These are phyloP conservation scores for Ceratitis capitata DNA, from an alignment of 1,140 invertebrate species.

Conservation along the genomic window DNA sequence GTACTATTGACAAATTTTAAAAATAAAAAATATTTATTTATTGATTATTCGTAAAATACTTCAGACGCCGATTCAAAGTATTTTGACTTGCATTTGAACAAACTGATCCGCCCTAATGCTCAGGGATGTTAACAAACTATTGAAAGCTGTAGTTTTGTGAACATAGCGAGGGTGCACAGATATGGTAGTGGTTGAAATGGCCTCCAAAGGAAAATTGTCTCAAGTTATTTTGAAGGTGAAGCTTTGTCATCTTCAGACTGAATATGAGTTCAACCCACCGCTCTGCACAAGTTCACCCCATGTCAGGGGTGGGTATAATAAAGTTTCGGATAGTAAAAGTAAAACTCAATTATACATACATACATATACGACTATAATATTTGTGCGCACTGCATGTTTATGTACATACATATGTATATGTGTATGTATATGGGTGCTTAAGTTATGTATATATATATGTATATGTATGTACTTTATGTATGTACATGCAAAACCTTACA, in stretches of 20 bases:
- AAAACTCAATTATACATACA: background rate
- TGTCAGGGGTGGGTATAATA: no score
- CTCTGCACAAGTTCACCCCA: background rate
- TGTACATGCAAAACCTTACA: background rate
- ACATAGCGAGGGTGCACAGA: background rate
- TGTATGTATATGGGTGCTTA: background rate
- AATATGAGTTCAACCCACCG: background rate
- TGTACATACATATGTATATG: background rate
- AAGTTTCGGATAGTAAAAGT: no score
- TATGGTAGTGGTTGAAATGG: background rate
- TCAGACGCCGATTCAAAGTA: no score
- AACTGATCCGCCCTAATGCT: no score
- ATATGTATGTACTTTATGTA: background rate
- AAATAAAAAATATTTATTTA: no score
- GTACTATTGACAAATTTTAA: no score
- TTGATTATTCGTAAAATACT: no score
- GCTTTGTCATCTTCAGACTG: conserved; percentile 1
- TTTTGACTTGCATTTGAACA: no score
- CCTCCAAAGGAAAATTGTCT: background rate
- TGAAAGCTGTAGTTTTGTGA: background rate
- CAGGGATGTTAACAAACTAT: conserved; percentile 8
- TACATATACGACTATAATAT: background rate
- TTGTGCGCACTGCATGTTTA: background rate
- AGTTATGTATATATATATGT: background rate
- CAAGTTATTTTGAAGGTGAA: background rate